A percentile compares a stretch with the other conserved stretches of the same genome.
These are phyloP conservation scores for Rallus crepitans DNA, from an alignment of 2,797 vertebrate species.

Conservation along the genomic window DNA sequence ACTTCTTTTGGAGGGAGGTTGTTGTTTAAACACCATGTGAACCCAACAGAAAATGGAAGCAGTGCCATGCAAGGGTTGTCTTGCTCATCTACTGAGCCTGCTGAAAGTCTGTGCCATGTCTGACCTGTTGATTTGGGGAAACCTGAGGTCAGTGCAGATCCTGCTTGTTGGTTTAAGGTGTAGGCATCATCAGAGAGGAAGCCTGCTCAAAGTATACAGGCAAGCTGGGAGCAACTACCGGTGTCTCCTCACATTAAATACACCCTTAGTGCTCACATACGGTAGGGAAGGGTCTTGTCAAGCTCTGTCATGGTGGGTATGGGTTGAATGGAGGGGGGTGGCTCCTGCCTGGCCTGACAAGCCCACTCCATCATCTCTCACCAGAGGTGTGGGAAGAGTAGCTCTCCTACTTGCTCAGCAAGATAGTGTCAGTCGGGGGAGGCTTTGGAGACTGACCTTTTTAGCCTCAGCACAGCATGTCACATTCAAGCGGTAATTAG, in stretches of 20 bases:
- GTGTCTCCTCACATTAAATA: not conserved
- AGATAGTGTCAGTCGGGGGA: not conserved
- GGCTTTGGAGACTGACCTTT: conserved; percentile 23
- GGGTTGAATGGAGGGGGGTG: not conserved
- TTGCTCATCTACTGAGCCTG: not conserved
- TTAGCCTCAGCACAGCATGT: conserved; percentile 16
- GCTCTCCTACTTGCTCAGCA: conserved; percentile 51
- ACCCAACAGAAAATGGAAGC: not conserved
- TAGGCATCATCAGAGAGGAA: not conserved
- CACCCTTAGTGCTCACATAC: not conserved
- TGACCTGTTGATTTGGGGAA: not conserved
- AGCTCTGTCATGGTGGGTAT: not conserved
- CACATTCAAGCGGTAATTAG: conserved; percentile 48
- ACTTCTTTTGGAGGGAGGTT: not conserved
- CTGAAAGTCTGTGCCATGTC: not conserved
- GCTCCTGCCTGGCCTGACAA: conserved; percentile 34
- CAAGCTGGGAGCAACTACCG: not conserved
- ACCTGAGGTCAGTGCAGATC: conserved; percentile 1
- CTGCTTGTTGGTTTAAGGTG: conserved; percentile 19
- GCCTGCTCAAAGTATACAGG: conserved; percentile 16
- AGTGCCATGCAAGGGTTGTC: not conserved
- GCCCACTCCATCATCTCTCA: not conserved
- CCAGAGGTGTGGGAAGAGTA: not conserved
- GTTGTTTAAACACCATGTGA: not conserved
- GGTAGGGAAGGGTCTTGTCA: not conserved